Evolutionary conservation across 2,113 vertebrate genomes (phyloP).

Genomic region (Orycteropus afer): DNA sequence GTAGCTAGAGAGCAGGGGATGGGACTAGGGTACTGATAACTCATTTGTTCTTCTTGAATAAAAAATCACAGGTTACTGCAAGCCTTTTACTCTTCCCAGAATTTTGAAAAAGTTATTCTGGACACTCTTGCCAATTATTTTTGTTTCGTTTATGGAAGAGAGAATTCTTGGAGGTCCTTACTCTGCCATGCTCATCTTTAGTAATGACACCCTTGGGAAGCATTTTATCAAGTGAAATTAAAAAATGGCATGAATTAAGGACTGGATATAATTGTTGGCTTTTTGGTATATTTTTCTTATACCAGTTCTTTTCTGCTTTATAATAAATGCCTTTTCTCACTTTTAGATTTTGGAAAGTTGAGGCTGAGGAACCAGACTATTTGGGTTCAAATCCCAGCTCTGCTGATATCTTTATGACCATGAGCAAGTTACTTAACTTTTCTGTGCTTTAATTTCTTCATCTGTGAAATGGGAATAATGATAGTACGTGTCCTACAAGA

Average conservation of each 20-base stretch:
- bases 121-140: not conserved
- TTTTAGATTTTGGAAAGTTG: constrained; percentile 20
- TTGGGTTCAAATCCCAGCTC: not conserved
- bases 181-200: not conserved
- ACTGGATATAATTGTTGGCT: not conserved
- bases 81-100: not conserved
- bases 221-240: constrained; percentile 31
- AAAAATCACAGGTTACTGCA: not conserved
- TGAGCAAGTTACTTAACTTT: constrained; percentile 10
- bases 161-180: constrained; percentile 1
- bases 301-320: not conserved
- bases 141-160: not conserved
- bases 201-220: not conserved
- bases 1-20: not conserved
- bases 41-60: not conserved
- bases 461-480: constrained; percentile 1
- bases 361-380: not conserved
- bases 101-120: not conserved
- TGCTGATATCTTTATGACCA: not conserved
- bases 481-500: not conserved
- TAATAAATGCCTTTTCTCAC: not conserved
- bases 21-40: not conserved
- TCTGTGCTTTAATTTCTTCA: not conserved
- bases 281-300: constrained; percentile 38
- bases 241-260: constrained; percentile 25